Percentiles rank a stretch among this genome's conserved stretches.
These are phyloP conservation scores for Clusia tigrina DNA, from an alignment of 2,888 invertebrate species.

Conservation along the genomic window DNA sequence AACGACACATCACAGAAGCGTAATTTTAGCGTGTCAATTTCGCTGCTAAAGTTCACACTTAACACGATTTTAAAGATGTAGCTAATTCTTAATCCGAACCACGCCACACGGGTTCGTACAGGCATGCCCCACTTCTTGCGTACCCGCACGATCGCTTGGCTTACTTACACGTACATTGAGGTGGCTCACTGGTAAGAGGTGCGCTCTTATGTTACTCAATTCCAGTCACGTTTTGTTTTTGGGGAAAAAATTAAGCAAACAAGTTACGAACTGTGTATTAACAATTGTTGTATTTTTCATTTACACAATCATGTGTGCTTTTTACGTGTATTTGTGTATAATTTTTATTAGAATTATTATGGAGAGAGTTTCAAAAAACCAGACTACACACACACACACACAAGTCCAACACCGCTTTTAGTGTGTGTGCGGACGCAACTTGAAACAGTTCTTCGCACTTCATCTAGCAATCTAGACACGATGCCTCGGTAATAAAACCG, in stretches of 20 bases:
- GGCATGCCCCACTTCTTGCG: constrained; percentile 13
- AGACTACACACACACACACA: too few species aligned
- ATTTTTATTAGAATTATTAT: constrained; percentile 34
- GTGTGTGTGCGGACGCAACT: background rate
- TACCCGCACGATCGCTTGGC: constrained; percentile 1
- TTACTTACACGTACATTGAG: background rate
- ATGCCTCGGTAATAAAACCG: constrained; percentile 12
- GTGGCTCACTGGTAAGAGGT: background rate
- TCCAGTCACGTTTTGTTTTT: constrained; percentile 53
- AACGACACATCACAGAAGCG: too few species aligned
- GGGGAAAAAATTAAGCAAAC: constrained; percentile 33
- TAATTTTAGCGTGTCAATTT: constrained; percentile 10
- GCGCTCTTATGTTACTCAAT: constrained; percentile 45
- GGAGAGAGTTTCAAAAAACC: background rate
- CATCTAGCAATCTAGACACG: constrained; percentile 19
- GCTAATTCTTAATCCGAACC: background rate
- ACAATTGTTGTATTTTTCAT: background rate
- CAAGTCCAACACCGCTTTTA: too few species aligned
- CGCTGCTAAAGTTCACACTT: constrained; percentile 15
- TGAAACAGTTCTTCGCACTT: background rate
- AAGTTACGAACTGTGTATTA: constrained; percentile 35
- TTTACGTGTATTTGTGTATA: constrained; percentile 12
- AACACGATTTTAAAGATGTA: constrained; percentile 13
- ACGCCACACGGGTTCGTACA: background rate
- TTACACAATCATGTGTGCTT: too few species aligned